A percentile compares a stretch with the other conserved stretches of the same genome.
phyloP scores from a whole-genome alignment of 2,797 vertebrate species.

The Limosa lapponica region DNA sequence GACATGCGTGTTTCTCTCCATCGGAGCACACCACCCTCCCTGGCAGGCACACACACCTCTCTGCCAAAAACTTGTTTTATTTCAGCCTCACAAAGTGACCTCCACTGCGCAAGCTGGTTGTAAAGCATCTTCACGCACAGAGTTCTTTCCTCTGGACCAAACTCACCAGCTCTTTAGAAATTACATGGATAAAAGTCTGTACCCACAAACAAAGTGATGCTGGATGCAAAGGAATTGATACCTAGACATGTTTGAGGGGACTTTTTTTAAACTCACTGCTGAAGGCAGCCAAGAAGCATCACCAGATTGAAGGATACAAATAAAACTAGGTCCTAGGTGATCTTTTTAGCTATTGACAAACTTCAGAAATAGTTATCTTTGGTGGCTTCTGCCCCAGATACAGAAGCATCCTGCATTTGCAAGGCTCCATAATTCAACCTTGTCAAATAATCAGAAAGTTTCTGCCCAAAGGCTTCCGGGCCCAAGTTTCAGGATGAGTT shows the following conservation, averaged over 20 bases:
- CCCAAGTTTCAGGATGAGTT: neutral
- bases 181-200: neutral
- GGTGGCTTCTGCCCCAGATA: neutral
- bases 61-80: neutral
- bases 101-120: neutral
- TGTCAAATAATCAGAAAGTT: neutral
- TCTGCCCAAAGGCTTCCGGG: neutral
- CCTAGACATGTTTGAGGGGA: too few relatives aligned
- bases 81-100: neutral
- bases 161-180: neutral
- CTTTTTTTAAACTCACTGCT: too few relatives aligned
- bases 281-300: too few relatives aligned
- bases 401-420: neutral
- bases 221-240: too few relatives aligned
- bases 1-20: fast-evolving
- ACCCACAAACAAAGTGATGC: too few relatives aligned
- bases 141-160: neutral
- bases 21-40: fast-evolving
- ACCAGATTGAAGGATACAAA: neutral
- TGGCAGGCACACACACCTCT: fast-evolving
- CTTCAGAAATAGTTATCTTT: neutral
- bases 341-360: neutral
- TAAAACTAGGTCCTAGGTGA: neutral
- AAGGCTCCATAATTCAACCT: neutral
- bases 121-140: neutral